phyloP scores from a whole-genome alignment of 2,797 vertebrate genomes.

The Onychomys arenicola region DNA sequence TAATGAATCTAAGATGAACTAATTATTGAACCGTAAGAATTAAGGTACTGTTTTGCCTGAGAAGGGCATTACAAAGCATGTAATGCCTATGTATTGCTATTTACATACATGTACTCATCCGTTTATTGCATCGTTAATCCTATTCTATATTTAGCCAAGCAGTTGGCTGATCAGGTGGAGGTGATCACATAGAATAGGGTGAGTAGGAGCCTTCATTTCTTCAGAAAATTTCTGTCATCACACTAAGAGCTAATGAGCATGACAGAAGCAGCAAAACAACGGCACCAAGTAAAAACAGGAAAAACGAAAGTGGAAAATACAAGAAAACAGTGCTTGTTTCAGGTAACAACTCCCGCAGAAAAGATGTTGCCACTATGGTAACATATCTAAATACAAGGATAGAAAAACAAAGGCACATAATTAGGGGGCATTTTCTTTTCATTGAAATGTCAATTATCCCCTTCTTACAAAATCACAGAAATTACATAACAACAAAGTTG shows the following conservation, averaged over 20 bases:
- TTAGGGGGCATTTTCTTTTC: not conserved
- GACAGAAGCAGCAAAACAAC: not conserved
- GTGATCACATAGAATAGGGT: not conserved
- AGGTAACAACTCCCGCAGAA: conserved; percentile 27
- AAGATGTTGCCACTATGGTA: not conserved
- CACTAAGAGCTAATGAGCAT: not conserved
- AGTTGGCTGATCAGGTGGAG: not conserved
- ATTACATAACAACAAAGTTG: not conserved
- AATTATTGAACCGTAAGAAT: not conserved
- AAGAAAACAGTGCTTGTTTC: not conserved
- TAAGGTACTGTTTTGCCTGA: conserved; percentile 3
- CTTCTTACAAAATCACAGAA: not conserved
- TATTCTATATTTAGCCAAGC: not conserved
- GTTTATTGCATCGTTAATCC: not conserved
- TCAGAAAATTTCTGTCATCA: not conserved
- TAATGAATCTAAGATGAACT: conserved; percentile 23
- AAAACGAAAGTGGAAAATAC: conserved; percentile 33
- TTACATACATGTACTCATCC: not conserved
- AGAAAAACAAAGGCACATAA: conserved; percentile 36
- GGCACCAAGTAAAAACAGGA: conserved; percentile 13
- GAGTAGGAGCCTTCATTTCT: not conserved
- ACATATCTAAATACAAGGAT: not conserved
- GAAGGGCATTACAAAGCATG: conserved; percentile 7
- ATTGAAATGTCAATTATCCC: not conserved
- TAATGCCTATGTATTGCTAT: not conserved